Evolutionary conservation across 2,797 vertebrate species (phyloP), one percentile per base, ranked within the genome.

Genomic region (Amphiprion clarkii): DNA sequence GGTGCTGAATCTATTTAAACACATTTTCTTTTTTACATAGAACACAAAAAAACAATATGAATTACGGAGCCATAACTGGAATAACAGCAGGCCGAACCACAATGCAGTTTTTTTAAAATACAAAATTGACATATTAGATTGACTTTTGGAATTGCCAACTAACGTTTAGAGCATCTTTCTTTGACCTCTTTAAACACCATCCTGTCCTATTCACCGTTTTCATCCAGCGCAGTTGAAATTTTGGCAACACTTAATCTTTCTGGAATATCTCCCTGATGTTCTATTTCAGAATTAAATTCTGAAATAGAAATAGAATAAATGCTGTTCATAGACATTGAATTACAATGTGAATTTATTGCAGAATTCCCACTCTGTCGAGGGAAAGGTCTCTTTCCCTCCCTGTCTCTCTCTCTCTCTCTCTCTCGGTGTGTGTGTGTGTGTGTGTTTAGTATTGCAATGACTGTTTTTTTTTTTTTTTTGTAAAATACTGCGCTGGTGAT

Each of bases 1-100:
- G 85, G 87, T 84, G 11, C 82, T 82, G 71, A 76, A 71, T 31
- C 3, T 3, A 25, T 65, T 62, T 21, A 1, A 29, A 57, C 64
- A n/a, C 39, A 29, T 29, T 10, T n/a, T 46, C 39, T 11, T 3
- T 27, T 13, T 10, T 36, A 8, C 9, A 36, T 7, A 9, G 33
- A 36, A 9, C 33, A 0, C 2, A 25, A 0, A 9, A 9, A 1
- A 33, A 21, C 0, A 5, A 6, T 3, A 1, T 11, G 8, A 0
- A 40, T 25, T 1, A 29, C 12, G 49, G 31, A 17, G 6, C 12
- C 1, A 14, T 0, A 4, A 1, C 8, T 6, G 36, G 7, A 19
- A 25, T 5, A 46, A 36, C 6, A 55, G 25, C 4, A 44, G 57
- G 53, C 52, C 57, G 11, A 3, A 29, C 5, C 3, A 21, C 12